Evolutionary conservation across 2,888 invertebrate species (phyloP).

Genomic region (Calameuta filiformis): DNA sequence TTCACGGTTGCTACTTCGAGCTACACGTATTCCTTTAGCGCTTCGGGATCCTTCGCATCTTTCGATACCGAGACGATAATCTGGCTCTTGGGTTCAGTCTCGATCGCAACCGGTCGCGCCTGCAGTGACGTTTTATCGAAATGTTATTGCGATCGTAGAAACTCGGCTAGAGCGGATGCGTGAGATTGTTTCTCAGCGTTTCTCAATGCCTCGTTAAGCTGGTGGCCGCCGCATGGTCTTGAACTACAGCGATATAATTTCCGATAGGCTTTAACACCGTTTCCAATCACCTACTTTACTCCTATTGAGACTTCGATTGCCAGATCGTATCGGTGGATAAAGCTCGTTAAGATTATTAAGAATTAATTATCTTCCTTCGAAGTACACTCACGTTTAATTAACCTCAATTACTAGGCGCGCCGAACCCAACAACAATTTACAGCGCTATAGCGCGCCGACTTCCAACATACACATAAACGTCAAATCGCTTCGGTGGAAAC

Average conservation of each 20-base stretch:
- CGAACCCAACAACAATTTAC: not conserved
- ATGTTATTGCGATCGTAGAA: conserved; percentile 14
- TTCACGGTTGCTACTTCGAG: conserved; percentile 29
- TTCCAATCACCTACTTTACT: not conserved
- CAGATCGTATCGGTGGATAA: not conserved
- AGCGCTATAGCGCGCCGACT: not conserved
- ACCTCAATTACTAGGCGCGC: not conserved
- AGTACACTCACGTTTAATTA: not conserved
- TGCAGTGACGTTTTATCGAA: conserved; percentile 18
- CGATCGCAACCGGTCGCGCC: conserved; percentile 7
- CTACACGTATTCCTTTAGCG: conserved; percentile 4
- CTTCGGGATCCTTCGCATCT: not conserved
- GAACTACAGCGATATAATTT: not conserved
- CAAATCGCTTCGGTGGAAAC: not conserved
- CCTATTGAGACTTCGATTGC: not conserved
- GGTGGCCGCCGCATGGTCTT: not conserved
- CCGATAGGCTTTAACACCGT: not conserved
- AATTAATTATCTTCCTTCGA: not conserved
- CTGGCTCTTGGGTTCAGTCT: not conserved
- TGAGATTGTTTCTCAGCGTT: not conserved
- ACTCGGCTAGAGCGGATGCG: not conserved
- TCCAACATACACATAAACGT: not conserved
- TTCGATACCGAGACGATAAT: not conserved
- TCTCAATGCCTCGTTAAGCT: not conserved
- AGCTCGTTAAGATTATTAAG: not conserved